phyloP scores from a whole-genome alignment of 2,888 invertebrate species.

The Siphonodentalium dalli region DNA sequence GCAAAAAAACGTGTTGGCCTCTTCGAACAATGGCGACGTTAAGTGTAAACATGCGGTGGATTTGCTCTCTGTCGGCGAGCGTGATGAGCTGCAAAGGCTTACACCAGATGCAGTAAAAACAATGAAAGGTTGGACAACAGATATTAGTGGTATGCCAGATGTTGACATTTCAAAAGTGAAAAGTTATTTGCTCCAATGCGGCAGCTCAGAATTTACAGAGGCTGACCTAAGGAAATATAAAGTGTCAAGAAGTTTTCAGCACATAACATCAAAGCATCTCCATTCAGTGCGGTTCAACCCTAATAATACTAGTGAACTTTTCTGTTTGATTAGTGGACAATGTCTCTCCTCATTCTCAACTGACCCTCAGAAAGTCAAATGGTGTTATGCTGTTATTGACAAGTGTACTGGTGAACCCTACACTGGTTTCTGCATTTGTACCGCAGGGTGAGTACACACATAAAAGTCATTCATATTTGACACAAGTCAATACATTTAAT shows the following conservation, averaged over 20 bases:
- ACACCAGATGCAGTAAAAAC: background rate
- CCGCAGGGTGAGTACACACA: constrained; percentile 15
- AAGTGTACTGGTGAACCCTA: constrained; percentile 11
- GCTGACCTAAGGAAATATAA: constrained; percentile 5
- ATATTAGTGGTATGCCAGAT: background rate
- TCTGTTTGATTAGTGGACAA: constrained; percentile 8
- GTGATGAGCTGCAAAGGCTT: constrained; percentile 1
- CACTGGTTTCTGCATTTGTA: constrained; percentile 17
- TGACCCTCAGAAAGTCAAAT: constrained; percentile 2
- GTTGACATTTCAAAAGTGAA: constrained; percentile 8
- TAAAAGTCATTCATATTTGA: no score
- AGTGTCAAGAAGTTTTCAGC: constrained; percentile 5
- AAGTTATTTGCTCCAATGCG: background rate
- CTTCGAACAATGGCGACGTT: no score
- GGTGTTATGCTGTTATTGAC: constrained; percentile 8
- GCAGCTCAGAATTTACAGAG: background rate
- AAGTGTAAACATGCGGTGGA: no score
- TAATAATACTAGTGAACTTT: background rate
- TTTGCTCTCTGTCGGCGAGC: no score
- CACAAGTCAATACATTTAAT: no score
- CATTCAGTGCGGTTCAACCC: background rate
- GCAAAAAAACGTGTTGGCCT: no score
- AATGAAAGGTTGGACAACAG: background rate
- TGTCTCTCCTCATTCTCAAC: constrained; percentile 9
- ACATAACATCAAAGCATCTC: constrained; percentile 9